Percentiles rank a stretch among this genome's conserved stretches.
Evolutionary conservation across 2,888 invertebrate species (phyloP).

Genomic region (Diarsia dahlii): DNA sequence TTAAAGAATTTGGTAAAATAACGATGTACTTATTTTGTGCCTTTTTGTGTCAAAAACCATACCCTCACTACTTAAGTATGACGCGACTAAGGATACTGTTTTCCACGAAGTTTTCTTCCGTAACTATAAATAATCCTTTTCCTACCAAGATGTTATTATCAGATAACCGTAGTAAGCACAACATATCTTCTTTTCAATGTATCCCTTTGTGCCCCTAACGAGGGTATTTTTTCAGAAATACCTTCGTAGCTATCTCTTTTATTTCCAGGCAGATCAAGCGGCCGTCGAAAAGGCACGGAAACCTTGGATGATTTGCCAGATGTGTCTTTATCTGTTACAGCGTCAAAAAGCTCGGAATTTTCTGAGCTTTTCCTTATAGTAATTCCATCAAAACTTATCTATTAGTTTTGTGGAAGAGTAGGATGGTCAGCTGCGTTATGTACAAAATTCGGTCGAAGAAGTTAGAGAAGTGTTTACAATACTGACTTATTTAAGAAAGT

Average conservation of each 20-base stretch:
- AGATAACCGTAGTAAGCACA: background rate
- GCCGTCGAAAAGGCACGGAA: background rate
- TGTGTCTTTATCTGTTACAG: background rate
- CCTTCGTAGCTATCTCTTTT: background rate
- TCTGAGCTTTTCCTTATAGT: background rate
- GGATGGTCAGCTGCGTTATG: background rate
- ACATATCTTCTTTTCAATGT: background rate
- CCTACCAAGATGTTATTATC: background rate
- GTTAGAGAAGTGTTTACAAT: background rate
- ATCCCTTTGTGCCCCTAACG: constrained; percentile 5
- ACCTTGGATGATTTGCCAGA: background rate
- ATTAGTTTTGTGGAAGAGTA: background rate
- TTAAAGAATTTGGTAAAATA: background rate
- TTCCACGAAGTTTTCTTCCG: background rate
- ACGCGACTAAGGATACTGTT: background rate
- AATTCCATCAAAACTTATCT: constrained; percentile 2
- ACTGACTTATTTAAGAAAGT: background rate
- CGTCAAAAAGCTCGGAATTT: background rate
- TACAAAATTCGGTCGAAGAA: background rate
- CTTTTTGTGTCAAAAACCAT: background rate
- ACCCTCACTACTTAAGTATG: too few relatives aligned
- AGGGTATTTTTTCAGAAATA: background rate
- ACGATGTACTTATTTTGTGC: background rate
- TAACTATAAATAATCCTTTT: background rate
- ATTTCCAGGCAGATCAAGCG: background rate